phyloP scores from a whole-genome alignment of 1,140 invertebrate genomes.

The Tetramorium simillimum region DNA sequence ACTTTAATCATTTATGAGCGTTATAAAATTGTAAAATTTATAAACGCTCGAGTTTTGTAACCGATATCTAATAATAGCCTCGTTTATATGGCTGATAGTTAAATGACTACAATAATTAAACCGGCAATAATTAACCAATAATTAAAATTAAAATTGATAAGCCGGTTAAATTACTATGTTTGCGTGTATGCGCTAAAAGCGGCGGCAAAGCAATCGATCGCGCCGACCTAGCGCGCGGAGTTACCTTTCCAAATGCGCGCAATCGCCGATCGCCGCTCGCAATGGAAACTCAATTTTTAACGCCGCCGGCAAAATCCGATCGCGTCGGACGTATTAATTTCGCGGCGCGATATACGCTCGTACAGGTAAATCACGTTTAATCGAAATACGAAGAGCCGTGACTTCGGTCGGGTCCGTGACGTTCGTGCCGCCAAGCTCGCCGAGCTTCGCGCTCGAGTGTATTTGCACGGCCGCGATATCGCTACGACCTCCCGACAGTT shows the following conservation, averaged over 20 bases:
- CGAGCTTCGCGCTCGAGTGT: conserved; percentile 50
- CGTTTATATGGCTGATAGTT: conserved; percentile 42
- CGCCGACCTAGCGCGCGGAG: not conserved
- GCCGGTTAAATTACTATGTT: conserved; percentile 51
- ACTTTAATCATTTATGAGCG: not conserved
- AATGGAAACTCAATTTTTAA: conserved; percentile 60
- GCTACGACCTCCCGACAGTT: conserved; percentile 69
- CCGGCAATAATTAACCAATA: conserved; percentile 46
- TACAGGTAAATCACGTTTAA: conserved; percentile 72
- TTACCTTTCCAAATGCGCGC: conserved; percentile 32
- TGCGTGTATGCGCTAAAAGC: not conserved
- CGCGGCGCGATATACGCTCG: conserved; percentile 26
- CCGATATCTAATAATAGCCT: conserved; percentile 36
- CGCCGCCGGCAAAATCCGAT: conserved; percentile 47
- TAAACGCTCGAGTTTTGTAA: conserved; percentile 25
- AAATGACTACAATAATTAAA: conserved; percentile 54
- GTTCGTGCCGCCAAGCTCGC: conserved; percentile 4
- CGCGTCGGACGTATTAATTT: conserved; percentile 58
- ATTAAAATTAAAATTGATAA: conserved; percentile 63
- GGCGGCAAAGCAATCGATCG: conserved; percentile 39
- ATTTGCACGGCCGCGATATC: conserved; percentile 71
- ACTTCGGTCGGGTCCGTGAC: conserved; percentile 60
- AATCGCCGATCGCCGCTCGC: conserved; percentile 42
- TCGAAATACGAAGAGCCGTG: conserved; percentile 69
- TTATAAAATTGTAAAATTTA: conserved; percentile 8